Percentiles rank a stretch among this genome's conserved stretches.
Conservation (phyloP, 2,888 invertebrate genomes). For the Pardosa pseudoannulata region DNA sequence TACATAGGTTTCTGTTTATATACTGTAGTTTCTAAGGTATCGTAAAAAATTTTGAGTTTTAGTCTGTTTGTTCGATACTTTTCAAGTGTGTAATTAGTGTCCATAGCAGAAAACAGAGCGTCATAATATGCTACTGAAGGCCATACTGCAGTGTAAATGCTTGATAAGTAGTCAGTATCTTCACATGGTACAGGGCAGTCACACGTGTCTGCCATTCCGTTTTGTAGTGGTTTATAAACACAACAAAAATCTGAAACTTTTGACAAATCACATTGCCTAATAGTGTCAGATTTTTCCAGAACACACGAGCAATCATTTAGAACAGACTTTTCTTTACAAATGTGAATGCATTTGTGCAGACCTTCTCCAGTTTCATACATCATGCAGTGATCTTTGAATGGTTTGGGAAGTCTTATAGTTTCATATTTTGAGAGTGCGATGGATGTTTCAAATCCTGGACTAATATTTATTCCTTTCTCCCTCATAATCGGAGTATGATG, state of each 20-base stretch:
- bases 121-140: conserved; percentile 11
- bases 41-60: conserved; percentile 39
- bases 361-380: conserved; percentile 16
- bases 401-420: conserved; percentile 23
- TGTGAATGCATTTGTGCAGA: not conserved
- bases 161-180: not conserved
- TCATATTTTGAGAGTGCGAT: not conserved
- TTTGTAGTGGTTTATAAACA: not conserved
- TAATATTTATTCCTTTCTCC: conserved; percentile 36
- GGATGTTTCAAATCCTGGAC: conserved; percentile 45
- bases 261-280: conserved; percentile 10
- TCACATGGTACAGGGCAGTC: conserved; percentile 36
- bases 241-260: conserved; percentile 26
- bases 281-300: not conserved
- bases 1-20: conserved; percentile 59
- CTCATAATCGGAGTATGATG: conserved; percentile 8
- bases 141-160: conserved; percentile 27
- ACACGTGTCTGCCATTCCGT: conserved; percentile 17
- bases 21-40: conserved; percentile 37
- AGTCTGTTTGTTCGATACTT: not conserved
- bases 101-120: not conserved
- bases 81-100: not conserved
- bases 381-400: conserved; percentile 41
- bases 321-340: not conserved
- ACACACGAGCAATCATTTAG: not conserved